Evolutionary conservation across 2,888 invertebrate genomes (phyloP).

Genomic region (Agrochola lychnidis): DNA sequence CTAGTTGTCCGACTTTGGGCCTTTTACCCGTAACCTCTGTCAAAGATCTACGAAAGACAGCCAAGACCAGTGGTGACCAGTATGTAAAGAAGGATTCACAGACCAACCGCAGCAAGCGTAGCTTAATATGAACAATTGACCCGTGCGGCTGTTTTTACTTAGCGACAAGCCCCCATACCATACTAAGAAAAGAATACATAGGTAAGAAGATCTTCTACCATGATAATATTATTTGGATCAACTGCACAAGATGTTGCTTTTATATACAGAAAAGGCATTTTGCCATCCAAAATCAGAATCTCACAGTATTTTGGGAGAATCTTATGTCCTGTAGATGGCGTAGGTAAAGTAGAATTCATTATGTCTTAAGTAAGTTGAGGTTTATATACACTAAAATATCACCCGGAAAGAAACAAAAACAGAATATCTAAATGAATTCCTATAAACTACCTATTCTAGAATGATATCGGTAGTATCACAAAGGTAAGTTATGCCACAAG

Average conservation of each 20-base stretch:
- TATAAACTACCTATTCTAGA: background rate
- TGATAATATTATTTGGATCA: background rate
- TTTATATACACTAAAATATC: background rate
- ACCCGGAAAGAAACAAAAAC: background rate
- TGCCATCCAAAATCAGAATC: background rate
- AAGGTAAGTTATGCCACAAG: background rate
- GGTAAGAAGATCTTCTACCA: background rate
- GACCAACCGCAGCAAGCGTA: no score
- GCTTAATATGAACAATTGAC: no score
- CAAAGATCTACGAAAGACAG: no score
- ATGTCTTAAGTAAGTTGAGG: background rate
- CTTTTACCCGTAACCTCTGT: no score
- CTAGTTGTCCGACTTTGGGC: no score
- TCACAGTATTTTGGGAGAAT: background rate
- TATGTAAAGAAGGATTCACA: no score
- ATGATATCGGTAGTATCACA: background rate
- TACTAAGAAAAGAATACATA: background rate
- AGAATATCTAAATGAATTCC: background rate
- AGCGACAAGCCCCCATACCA: no score
- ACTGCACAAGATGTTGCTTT: background rate
- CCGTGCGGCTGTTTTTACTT: no score
- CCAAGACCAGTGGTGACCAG: no score
- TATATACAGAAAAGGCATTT: background rate
- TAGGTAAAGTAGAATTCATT: background rate
- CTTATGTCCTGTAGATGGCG: background rate